phyloP scores from a whole-genome alignment of 1,140 invertebrate genomes.

The Trissolcus basalis region DNA sequence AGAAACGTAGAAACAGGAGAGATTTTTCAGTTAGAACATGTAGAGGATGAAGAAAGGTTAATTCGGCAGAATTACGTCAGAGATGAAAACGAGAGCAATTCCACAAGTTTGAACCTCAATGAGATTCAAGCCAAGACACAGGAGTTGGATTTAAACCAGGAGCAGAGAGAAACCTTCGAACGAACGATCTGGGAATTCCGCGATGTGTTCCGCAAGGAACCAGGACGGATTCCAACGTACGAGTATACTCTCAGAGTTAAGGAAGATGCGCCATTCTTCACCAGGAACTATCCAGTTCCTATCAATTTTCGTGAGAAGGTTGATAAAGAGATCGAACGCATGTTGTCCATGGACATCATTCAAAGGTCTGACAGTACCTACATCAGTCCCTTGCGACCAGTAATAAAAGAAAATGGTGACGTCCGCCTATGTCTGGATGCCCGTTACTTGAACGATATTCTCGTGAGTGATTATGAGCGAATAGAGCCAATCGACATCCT shows the following conservation, averaged over 20 bases:
- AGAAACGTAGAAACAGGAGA: too few relatives aligned
- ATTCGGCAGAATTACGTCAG: background rate
- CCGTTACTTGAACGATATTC: background rate
- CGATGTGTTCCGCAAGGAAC: slow-evolving; percentile 4
- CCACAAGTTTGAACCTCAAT: background rate
- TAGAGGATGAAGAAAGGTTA: background rate
- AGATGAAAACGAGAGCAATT: background rate
- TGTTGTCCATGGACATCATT: slow-evolving; percentile 56
- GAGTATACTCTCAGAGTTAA: background rate
- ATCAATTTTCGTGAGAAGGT: slow-evolving; percentile 27
- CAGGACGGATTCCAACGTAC: slow-evolving; percentile 7
- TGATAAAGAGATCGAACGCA: slow-evolving; percentile 31
- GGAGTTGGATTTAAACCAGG: background rate
- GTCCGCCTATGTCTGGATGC: background rate
- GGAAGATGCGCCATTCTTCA: background rate
- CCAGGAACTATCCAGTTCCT: slow-evolving; percentile 27
- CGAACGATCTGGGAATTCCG: slow-evolving; percentile 4
- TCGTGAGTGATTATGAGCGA: slow-evolving; percentile 13
- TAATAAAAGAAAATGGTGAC: background rate
- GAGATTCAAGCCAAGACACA: background rate
- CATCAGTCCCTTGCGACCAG: slow-evolving; percentile 13
- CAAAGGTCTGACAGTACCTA: slow-evolving; percentile 53
- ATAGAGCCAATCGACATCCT: slow-evolving; percentile 26
- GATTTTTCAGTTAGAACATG: too few relatives aligned
- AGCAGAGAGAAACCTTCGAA: slow-evolving; percentile 12